Evolutionary conservation across 2,888 invertebrate species (phyloP), one percentile per base, ranked within the genome.

Genomic region (Troglohyphantes excavatus): DNA sequence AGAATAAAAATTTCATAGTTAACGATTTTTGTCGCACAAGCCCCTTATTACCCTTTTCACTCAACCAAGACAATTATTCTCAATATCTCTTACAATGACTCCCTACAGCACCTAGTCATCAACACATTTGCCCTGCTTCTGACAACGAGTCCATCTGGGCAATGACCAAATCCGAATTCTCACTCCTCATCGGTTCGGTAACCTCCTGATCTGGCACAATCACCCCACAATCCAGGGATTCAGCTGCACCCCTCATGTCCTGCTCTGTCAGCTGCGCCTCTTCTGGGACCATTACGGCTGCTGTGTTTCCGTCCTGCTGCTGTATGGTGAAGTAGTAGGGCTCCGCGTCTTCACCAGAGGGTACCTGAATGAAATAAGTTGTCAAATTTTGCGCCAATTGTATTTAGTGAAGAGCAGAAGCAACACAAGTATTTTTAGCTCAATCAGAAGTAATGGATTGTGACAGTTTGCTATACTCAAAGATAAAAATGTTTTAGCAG

Each of bases 241-340:
- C 68, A 68, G 67, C 61, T 13, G 76, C 76, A 33, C 63, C 33
- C 7, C 33, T 59, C n/a, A 33, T 78, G 17, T 78, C 78, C 7
- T 78, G 78, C 21, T 78, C 78, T 17, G 78, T 78, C 63, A 78
- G 43, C 29, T 82, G 75, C 13, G 82, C 88, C 17, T 39, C 53
- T 5, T 75, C 88, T 53, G n/a, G 17, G 17, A 53, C 5, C 17
- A 82, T 67, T 2, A 75, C 76, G 3, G 81, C n/a, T 21, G 87
- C 76, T 19, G 90, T 33, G 7, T 83, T 46, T 19, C 88, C 90
- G 21, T 90, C 86, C 19, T 91, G 91, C 27, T 91, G 91, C 26
- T 91, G 91, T 17, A 91, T 85, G 2, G 91, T 88, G 19, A 91
- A 85, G 76, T 91, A 92, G 72, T 90, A 90, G 9, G 91, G 90